Conservation (phyloP, 2,888 invertebrate genomes). For the Ormyrus labotus region DNA sequence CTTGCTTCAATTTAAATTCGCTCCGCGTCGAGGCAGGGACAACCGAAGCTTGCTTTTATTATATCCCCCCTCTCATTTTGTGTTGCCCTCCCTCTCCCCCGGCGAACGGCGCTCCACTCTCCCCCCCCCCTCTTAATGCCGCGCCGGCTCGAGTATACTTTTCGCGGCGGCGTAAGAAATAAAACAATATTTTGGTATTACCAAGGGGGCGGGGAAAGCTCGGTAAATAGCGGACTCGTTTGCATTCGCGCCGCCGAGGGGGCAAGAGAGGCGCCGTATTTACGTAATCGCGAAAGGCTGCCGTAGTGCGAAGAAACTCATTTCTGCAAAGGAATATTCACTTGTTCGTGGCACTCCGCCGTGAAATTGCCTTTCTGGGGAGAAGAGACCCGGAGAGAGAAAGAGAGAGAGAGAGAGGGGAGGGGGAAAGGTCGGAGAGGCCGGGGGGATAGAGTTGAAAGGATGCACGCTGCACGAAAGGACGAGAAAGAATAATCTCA, state of each 20-base stretch:
- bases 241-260: slow-evolving; percentile 33
- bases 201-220: slow-evolving; percentile 13
- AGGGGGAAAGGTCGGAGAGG: background rate
- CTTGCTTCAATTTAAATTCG: slow-evolving; percentile 36
- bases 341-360: slow-evolving; percentile 45
- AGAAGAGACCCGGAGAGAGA: slow-evolving; percentile 1
- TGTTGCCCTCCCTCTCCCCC: background rate
- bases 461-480: too few species aligned
- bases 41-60: slow-evolving; percentile 29
- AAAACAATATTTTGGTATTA: slow-evolving; percentile 50
- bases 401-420: background rate
- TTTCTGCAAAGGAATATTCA: slow-evolving; percentile 55
- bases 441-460: background rate
- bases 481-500: slow-evolving; percentile 23
- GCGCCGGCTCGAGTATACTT: slow-evolving; percentile 23
- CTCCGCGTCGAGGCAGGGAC: background rate
- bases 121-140: slow-evolving; percentile 8
- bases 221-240: slow-evolving; percentile 46
- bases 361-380: slow-evolving; percentile 52
- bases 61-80: background rate
- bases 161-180: slow-evolving; percentile 7
- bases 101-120: too few species aligned
- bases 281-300: slow-evolving; percentile 48
- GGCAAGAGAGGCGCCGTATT: slow-evolving; percentile 28
- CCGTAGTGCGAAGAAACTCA: slow-evolving; percentile 54